Base-by-base conservation (phyloP, 1,140 invertebrate genomes). In the Drosophila varians region DNA sequence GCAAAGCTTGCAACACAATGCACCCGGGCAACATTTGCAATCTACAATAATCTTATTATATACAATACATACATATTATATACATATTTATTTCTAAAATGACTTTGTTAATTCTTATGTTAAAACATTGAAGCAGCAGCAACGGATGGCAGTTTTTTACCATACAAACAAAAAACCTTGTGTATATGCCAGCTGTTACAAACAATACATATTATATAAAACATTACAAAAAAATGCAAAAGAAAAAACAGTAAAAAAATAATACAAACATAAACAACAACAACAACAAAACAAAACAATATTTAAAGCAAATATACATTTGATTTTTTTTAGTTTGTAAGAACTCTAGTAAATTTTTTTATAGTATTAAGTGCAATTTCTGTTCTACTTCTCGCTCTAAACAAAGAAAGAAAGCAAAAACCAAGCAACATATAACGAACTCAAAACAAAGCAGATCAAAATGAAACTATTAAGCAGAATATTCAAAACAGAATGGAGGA, bases 331-430 rank as follows among this genome's bases (percentile, higher is more conserved):
- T 88, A 84, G 68, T 86, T 77, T 74, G 16, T 90, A 90, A 90
- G 87, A 64, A 62, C 46, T 73, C 78, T 90, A 90, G 87, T 83
- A 89, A 90, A 90, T 90, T 90, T 90, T 89, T 90, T 90, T 66
- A 54, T 90, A 90, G 80, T 74, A 76, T 87, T 87, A 84, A 88
- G 77, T 75, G 58, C 71, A 88, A 87, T 72, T 83, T 87, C 72
- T 87, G 82, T 87, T 87, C 69, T 82, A 74, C 76, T 79, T 87
- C 83, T 87, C 87, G 84, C 84, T 88, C 84, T 78, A 70, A 71
- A 66, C 58, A 77, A 69, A 64, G 77, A 68, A 68, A 72, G 12
- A 57, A 49, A 65, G 64, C 66, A 72, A 51, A 60, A 53, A 5
- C 12, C 55, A 40, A 70, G n/a, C 45, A 52, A 54, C 14, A n/a